Evolutionary conservation across 2,113 vertebrate genomes (phyloP), one percentile per base, ranked within the genome.

Genomic region (Ceyx margarethae): DNA sequence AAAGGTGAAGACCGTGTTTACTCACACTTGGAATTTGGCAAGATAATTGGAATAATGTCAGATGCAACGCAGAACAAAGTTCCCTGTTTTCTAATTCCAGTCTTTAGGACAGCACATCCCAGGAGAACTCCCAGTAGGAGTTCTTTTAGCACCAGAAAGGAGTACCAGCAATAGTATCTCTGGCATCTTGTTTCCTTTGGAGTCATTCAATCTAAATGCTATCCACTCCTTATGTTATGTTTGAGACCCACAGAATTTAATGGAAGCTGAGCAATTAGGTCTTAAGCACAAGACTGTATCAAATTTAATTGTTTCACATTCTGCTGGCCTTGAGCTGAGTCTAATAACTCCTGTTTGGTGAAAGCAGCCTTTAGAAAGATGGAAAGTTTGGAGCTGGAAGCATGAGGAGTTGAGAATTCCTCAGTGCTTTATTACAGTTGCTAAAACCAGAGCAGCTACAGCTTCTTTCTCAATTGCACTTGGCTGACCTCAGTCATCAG

Each of bases 1-100:
- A 81, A 85, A 89, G 42, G 62, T 77, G 67, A 92, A 85, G 64
- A 58, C 42, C 79, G 20, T 94, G 86, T 94, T 94, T 93, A 84
- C 57, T 78, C 80, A 81, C 65, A 62, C 64, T 84, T 89, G 83
- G 81, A 95, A 87, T 81, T 81, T 91, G 92, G 81, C 92, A 91
- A 81, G 69, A 66, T 80, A 80, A 77, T 71, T 87, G 72, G 87
- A 92, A 94, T 85, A 93, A 85, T 64, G 75, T 95, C 87, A 95
- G 75, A 80, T 67, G 60, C 33, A 94, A 77, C 33, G 82, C 1
- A 89, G 81, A 92, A 81, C 61, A 76, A 95, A 93, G 54, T 33
- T 79, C 35, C 81, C 35, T 84, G 8, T 73, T 86, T 93, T 53
- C 57, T 54, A 84, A 89, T 86, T 81, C 37, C 42, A 62, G 6